Evolutionary conservation across 2,113 vertebrate genomes (phyloP), one percentile per base, ranked within the genome.

Genomic region (Ivindomyrus marchei): DNA sequence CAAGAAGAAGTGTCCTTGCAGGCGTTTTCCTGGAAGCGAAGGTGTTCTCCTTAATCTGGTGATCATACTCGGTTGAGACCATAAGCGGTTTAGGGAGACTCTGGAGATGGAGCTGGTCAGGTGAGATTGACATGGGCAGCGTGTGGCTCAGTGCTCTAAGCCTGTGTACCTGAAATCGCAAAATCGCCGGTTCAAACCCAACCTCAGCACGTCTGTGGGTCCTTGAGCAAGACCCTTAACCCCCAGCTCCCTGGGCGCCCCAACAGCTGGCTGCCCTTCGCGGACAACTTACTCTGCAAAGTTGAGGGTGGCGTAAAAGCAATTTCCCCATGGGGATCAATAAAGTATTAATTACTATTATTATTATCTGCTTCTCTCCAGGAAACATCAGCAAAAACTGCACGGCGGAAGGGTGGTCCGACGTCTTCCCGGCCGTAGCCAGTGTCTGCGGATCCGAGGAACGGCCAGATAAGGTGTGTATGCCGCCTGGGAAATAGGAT

Each of bases 301-400:
- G 31, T 36, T 36, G 31, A 36, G 31, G 31, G 31, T 1, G 31
- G 31, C 31, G 31, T 36, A 36, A 36, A 36, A 36, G 1, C 31
- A 36, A 36, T 36, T 36, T 36, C 31, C 31, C 31, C 31, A 0
- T 1, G 31, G 31, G 31, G 31, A 1, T 36, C 31, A 36, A 36
- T 36, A 36, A 36, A 36, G 31, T 36, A 36, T 36, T 36, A 36
- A 36, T 36, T 36, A 36, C 89, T 91, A 89, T 93, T 93, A 36
- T 36, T 36, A 36, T 90, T 91, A 89, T 93, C 93, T 93, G 1
- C 85, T 92, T 53, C 93, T 92, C 80, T 92, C 15, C 93, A 99
- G 98, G 97, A 90, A 97, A 97, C 93, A 97, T 99, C 85, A 99
- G 97, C 95, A 97, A 97, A 94, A 98, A 97, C 90, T 99, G 98